Evolutionary conservation across 2,113 vertebrate genomes (phyloP), one percentile per base, ranked within the genome.

Genomic region (Ibidorhyncha struthersii): DNA sequence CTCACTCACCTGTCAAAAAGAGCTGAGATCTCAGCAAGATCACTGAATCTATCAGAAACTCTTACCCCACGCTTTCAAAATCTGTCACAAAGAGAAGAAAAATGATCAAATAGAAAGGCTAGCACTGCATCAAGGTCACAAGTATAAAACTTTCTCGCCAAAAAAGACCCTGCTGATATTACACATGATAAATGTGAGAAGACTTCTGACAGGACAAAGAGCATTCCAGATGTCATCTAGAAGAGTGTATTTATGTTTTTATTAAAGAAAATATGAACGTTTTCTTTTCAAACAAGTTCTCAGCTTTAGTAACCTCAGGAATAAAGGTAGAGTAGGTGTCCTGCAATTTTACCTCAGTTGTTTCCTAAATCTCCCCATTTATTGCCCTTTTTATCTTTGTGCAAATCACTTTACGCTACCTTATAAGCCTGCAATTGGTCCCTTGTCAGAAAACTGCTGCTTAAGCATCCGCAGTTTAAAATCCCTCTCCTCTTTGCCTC

Each of bases 61-160:
- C 72, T 91, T 76, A 25, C 14, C 20, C 21, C 1, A 1, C 6
- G 32, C n/a, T 89, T 96, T 95, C 34, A 82, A 84, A 94, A 65
- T 76, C 30, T 87, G 56, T 67, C 70, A 72, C 40, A 73, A 85
- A 91, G 30, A 73, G n/a, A 47, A 82, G 38, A 76, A 76, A 94
- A 92, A 77, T 30, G 27, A 95, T 65, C 23, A 92, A 82, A 79
- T 38, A 86, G 34, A 91, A 92, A 83, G 80, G 29, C 18, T 66
- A 78, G 15, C 45, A 40, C 18, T 82, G 34, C 30, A 84, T 76
- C 83, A 94, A 95, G 93, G 93, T 92, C 89, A 93, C 56, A 72
- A 19, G 36, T 67, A 32, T 62, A 78, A 93, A 29, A 63, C 22
- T 62, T 78, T 50, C 61, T 91, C 4, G 4, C 55, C 11, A 84